Base-by-base conservation (phyloP, 2,888 invertebrate species). In the Chloroclysta siterata region DNA sequence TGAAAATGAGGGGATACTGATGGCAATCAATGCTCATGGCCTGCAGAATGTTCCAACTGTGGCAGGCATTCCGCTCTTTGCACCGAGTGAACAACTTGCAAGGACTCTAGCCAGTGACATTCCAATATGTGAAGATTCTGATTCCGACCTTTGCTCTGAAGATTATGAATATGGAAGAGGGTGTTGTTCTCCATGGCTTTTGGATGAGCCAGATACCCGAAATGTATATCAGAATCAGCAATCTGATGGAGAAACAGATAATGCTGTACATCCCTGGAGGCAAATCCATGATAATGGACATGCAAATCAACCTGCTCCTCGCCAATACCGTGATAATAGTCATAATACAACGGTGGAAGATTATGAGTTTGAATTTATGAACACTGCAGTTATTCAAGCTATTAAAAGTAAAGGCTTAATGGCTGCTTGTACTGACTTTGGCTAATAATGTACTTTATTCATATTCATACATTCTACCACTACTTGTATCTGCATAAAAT, bases 11-110 rank as follows among this genome's bases (percentile, higher is more conserved):
- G 96, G 95, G 0, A 96, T 96, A 60, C 85, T 95, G 36, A 96
- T 96, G 96, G 96, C 96, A 4, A 96, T 96, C 74, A 95, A 95
- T 59, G 95, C 95, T 56, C 95, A 96, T 77, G 96, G 96, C 0
- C 83, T 96, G 62, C 95, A 94, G 71, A 91, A 88, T 69, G 84
- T 85, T 62, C 50, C 51, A n/a, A 33, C 41, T 13, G 28, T 41
- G 14, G 41, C 14, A 2, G 54, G 42, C 7, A 6, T 53, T 33
- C 65, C 60, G 0, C n/a, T 11, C 5, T 41, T 59, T n/a, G 58
- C 48, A 42, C 52, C 51, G n/a, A 47, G 22, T 14, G 36, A 33
- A 17, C 47, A 41, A 29, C 47, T 54, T 5, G 46, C 68, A 51
- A 72, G 64, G 56, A 60, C 66, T 39, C 70, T 68, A 46, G 73